phyloP scores from a whole-genome alignment of 1,140 invertebrate species.

The Formica selysi region DNA sequence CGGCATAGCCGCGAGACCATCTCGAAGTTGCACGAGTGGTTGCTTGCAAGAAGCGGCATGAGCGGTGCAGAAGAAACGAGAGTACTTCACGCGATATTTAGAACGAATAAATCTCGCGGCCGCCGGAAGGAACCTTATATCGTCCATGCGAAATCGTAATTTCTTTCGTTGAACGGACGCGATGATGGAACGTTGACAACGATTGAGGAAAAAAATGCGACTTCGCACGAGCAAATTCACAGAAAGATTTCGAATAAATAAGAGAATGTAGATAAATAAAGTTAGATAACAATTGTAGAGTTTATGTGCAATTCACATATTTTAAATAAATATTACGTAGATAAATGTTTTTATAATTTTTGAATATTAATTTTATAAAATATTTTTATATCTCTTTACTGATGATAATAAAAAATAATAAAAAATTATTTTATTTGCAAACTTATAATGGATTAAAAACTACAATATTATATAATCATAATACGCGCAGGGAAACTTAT shows the following conservation, averaged over 20 bases:
- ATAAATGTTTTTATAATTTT: not conserved
- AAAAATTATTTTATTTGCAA: not conserved
- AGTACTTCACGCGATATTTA: slow-evolving; percentile 1
- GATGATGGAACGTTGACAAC: slow-evolving; percentile 30
- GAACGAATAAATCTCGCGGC: slow-evolving; percentile 55
- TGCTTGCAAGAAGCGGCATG: slow-evolving; percentile 29
- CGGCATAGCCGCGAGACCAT: slow-evolving; percentile 42
- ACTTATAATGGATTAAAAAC: not conserved
- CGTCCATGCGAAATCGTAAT: slow-evolving; percentile 23
- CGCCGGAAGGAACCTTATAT: slow-evolving; percentile 17
- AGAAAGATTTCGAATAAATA: slow-evolving; percentile 24
- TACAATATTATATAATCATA: not conserved
- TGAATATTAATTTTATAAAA: too few species aligned
- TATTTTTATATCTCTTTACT: not conserved
- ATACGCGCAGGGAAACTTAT: slow-evolving; percentile 24
- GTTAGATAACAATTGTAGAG: not conserved
- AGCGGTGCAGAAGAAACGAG: not conserved
- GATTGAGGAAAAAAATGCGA: not conserved
- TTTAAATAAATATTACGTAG: not conserved
- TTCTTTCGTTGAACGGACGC: slow-evolving; percentile 47
- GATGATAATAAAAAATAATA: not conserved
- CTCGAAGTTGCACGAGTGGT: slow-evolving; percentile 42
- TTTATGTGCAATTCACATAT: not conserved
- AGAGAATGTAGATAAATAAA: not conserved
- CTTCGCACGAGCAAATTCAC: not conserved